A percentile compares a stretch with the other conserved stretches of the same genome.
Evolutionary conservation across 2,888 invertebrate genomes (phyloP).

Genomic region (Eilema sororculum): DNA sequence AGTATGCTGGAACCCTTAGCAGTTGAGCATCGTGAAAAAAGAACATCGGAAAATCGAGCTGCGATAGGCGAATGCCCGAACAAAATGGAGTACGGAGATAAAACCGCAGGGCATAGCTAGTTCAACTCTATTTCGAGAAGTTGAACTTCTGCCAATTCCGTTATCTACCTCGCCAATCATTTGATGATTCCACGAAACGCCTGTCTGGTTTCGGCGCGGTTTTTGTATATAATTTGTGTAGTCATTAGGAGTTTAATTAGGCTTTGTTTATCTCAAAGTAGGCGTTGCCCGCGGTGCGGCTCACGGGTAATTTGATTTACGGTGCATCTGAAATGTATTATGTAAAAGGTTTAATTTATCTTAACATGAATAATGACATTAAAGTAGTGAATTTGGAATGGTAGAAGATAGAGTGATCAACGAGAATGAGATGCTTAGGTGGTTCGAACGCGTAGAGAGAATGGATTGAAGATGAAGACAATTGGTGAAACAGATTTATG

Average conservation of each 20-base stretch:
- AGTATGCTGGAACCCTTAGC: neutral
- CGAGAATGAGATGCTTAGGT: no score
- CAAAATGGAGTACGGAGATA: neutral
- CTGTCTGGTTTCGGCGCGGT: slow-evolving; percentile 26
- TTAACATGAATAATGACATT: no score
- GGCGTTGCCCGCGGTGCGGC: slow-evolving; percentile 16
- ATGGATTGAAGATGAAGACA: no score
- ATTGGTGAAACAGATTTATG: no score
- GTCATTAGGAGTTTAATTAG: slow-evolving; percentile 44
- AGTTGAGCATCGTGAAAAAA: neutral
- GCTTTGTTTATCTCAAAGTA: slow-evolving; percentile 33
- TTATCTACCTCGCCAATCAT: slow-evolving; percentile 23
- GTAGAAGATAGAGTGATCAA: no score
- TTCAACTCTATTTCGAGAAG: slow-evolving; percentile 6
- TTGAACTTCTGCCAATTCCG: slow-evolving; percentile 30
- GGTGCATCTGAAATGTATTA: slow-evolving; percentile 3
- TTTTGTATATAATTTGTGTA: slow-evolving; percentile 41
- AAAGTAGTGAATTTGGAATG: no score
- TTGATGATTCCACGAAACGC: slow-evolving; percentile 43
- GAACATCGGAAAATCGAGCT: no score
- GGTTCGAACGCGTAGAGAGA: no score
- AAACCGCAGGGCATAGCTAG: neutral
- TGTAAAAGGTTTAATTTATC: neutral
- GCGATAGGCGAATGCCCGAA: neutral
- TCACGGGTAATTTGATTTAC: slow-evolving; percentile 17